Percentiles rank a stretch among this genome's conserved stretches.
Evolutionary conservation across 2,113 vertebrate species (phyloP).

Genomic region (Edolisoma coerulescens): DNA sequence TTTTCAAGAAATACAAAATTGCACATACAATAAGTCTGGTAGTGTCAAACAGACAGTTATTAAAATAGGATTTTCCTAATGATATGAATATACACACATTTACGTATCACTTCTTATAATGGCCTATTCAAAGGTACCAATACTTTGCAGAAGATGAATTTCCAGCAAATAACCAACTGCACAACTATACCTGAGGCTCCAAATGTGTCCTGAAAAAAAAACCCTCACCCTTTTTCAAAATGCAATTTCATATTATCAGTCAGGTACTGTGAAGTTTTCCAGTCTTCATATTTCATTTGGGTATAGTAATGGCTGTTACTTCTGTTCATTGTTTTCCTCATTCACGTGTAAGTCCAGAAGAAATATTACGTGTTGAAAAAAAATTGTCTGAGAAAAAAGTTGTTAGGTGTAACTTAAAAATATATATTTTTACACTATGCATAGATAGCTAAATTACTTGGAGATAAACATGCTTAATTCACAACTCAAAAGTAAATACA

Average conservation of each 20-base stretch:
- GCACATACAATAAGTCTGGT: neutral
- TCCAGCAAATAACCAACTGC: neutral
- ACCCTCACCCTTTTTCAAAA: neutral
- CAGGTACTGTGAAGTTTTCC: neutral
- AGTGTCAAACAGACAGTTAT: neutral
- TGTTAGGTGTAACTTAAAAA: neutral
- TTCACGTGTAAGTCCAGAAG: neutral
- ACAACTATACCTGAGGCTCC: neutral
- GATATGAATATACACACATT: neutral
- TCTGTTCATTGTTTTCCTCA: neutral
- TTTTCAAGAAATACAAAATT: neutral
- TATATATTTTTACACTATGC: neutral
- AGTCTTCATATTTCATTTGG: neutral
- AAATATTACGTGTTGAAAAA: neutral
- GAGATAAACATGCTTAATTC: neutral
- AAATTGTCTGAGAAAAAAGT: neutral
- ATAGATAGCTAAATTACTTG: neutral
- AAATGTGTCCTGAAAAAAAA: neutral
- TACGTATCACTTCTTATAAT: neutral
- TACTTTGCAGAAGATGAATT: neutral
- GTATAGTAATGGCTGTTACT: neutral
- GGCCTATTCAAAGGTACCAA: neutral
- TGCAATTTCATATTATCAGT: neutral
- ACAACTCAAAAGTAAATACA: neutral
- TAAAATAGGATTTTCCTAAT: neutral